Evolutionary conservation across 2,113 vertebrate genomes (phyloP).

Genomic region (Thryonomys swinderianus): DNA sequence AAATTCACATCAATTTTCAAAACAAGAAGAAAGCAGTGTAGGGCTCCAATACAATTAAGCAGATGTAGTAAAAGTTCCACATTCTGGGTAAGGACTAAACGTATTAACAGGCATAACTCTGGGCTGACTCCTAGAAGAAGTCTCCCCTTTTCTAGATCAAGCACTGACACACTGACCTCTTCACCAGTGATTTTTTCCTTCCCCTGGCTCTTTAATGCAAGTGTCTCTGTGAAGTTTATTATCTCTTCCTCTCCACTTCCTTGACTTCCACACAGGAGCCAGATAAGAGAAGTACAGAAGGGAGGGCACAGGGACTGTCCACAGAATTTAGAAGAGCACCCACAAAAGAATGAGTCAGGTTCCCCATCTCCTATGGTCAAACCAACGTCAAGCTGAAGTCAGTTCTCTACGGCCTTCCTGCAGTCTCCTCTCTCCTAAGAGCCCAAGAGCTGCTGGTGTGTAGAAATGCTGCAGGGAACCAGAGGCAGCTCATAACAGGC

Average conservation of each 20-base stretch:
- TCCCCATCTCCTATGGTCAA: background rate
- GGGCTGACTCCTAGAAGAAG: background rate
- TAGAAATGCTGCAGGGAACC: accelerated
- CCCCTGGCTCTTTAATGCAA: background rate
- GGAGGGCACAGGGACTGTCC: too few species aligned
- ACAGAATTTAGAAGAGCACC: background rate
- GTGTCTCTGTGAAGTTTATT: background rate
- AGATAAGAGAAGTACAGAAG: background rate
- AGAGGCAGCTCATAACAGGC: accelerated
- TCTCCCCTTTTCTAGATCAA: background rate
- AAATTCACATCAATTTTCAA: constrained; percentile 35
- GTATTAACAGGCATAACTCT: background rate
- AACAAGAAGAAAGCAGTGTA: background rate
- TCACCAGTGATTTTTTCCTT: background rate
- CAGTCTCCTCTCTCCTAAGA: background rate
- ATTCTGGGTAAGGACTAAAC: background rate
- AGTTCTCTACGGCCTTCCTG: background rate
- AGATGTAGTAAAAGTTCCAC: background rate
- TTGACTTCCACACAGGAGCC: background rate
- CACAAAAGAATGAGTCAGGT: background rate
- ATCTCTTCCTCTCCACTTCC: background rate
- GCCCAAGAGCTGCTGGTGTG: background rate
- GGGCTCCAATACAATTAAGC: background rate
- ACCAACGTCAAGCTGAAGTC: accelerated
- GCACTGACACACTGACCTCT: background rate